A percentile compares a stretch with the other conserved stretches of the same genome.
Conservation (phyloP, 2,797 vertebrate species). For the Brachyalestes nurse region DNA sequence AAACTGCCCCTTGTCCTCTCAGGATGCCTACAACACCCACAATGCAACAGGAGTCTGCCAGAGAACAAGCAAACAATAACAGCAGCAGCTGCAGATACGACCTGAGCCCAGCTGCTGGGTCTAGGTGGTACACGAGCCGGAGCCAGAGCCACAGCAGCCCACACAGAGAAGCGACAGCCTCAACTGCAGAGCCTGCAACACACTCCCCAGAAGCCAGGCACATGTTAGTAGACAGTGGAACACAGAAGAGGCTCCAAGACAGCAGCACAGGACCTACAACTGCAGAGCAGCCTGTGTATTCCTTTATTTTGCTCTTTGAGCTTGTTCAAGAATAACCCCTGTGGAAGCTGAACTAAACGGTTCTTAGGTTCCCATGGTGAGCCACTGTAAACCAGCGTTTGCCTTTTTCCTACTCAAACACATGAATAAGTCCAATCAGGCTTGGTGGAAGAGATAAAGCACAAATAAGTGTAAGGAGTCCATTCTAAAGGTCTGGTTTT, state of each 20-base stretch:
- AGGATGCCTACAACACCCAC: conserved; percentile 50
- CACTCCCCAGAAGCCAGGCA: conserved; percentile 17
- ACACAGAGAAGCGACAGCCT: conserved; percentile 33
- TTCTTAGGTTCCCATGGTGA: background rate
- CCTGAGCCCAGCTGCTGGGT: background rate
- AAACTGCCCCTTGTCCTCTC: conserved; percentile 38
- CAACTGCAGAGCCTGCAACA: conserved; percentile 19
- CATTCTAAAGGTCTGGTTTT: background rate
- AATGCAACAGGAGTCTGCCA: conserved; percentile 57
- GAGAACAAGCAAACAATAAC: conserved; percentile 53
- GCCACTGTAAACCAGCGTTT: too few species aligned
- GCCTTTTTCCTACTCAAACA: too few species aligned
- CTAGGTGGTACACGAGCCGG: conserved; percentile 10
- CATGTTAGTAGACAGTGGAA: conserved; percentile 32
- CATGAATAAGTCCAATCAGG: too few species aligned
- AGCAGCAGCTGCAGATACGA: conserved; percentile 22
- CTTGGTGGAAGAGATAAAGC: background rate
- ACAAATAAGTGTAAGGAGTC: background rate
- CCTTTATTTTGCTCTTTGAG: background rate
- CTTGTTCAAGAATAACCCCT: background rate
- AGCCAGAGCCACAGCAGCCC: conserved; percentile 25
- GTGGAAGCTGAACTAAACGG: background rate
- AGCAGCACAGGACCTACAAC: conserved; percentile 28
- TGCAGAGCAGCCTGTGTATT: background rate
- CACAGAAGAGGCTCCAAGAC: conserved; percentile 40